These are phyloP conservation scores for Porites divaricata DNA, from an alignment of 92 coral and sea anemone species.

Conservation along the genomic window DNA sequence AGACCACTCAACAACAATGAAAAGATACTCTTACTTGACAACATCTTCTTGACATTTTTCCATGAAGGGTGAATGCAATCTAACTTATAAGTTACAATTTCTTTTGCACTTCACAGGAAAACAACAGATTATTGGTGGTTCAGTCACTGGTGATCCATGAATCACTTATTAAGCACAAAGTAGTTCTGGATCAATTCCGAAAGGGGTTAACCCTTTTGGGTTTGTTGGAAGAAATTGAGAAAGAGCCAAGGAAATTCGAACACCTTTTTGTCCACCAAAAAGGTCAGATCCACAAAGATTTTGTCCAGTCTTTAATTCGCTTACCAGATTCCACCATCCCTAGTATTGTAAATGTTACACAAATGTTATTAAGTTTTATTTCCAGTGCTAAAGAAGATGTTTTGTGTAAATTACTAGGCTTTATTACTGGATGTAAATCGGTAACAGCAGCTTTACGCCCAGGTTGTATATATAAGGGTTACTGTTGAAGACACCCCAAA, in stretches of 20 bases:
- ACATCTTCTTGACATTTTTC: too few relatives aligned
- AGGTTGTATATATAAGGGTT: conserved; percentile 47
- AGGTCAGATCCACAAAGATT: conserved; percentile 17
- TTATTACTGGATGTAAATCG: conserved; percentile 55
- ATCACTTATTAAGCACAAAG: conserved; percentile 48
- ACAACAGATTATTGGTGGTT: conserved; percentile 12
- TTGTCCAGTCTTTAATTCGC: conserved; percentile 40
- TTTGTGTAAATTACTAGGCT: conserved; percentile 32
- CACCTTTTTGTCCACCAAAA: conserved; percentile 42
- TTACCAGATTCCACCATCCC: conserved; percentile 46
- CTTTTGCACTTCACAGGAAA: conserved; percentile 4
- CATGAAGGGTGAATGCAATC: not conserved
- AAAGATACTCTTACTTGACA: too few relatives aligned
- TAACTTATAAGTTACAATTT: not conserved
- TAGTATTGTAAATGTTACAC: conserved; percentile 27
- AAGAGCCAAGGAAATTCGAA: conserved; percentile 49
- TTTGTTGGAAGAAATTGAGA: conserved; percentile 47
- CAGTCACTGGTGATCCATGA: conserved; percentile 44
- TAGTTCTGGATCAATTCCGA: conserved; percentile 53
- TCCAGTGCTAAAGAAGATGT: conserved; percentile 40
- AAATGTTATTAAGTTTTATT: conserved; percentile 37
- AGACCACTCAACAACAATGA: too few relatives aligned
- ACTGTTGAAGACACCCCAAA: conserved; percentile 23
- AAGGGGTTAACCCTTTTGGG: conserved; percentile 53
- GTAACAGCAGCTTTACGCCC: conserved; percentile 46